Evolutionary conservation across 53 echinoderm and acorn worm species (phyloP).

Genomic region (Paelopatides confundens): DNA sequence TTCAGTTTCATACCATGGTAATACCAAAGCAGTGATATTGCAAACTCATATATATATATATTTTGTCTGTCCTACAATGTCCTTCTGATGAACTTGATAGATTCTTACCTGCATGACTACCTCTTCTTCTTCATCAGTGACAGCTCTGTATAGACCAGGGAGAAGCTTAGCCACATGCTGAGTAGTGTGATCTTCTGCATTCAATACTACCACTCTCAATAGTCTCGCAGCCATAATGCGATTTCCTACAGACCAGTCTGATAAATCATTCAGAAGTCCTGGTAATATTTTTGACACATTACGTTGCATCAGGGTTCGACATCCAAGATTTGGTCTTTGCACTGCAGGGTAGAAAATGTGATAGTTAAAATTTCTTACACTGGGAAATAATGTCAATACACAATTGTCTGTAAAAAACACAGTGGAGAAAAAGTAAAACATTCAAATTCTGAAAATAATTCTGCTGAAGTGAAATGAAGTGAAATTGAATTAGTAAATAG

Average conservation of each 20-base stretch:
- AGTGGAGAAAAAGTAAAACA: no score
- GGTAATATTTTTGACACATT: slow-evolving; percentile 98
- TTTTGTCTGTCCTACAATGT: no score
- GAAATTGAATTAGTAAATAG: no score
- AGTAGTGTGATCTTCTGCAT: slow-evolving; percentile 95
- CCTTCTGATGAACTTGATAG: no score
- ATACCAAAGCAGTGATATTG: no score
- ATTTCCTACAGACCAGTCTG: slow-evolving; percentile 92
- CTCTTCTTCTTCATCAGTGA: slow-evolving; percentile 83
- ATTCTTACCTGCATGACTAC: slow-evolving; percentile 72
- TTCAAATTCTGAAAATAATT: no score
- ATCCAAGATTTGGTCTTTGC: slow-evolving; percentile 84
- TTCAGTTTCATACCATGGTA: no score
- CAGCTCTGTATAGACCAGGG: slow-evolving; percentile 91
- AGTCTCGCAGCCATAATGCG: slow-evolving; percentile 91
- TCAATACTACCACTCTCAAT: slow-evolving; percentile 77
- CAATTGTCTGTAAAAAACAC: no score
- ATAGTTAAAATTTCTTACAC: no score
- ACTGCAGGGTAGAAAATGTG: slow-evolving; percentile 19
- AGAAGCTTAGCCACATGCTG: slow-evolving; percentile 92
- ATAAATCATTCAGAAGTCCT: slow-evolving; percentile 88
- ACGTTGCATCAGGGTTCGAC: slow-evolving; percentile 88
- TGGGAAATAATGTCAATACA: no score
- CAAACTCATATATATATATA: no score
- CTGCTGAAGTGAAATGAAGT: no score